A percentile compares a stretch with the other conserved stretches of the same genome.
phyloP scores from a whole-genome alignment of 1,140 invertebrate genomes.

The Platorchestia sp. region DNA sequence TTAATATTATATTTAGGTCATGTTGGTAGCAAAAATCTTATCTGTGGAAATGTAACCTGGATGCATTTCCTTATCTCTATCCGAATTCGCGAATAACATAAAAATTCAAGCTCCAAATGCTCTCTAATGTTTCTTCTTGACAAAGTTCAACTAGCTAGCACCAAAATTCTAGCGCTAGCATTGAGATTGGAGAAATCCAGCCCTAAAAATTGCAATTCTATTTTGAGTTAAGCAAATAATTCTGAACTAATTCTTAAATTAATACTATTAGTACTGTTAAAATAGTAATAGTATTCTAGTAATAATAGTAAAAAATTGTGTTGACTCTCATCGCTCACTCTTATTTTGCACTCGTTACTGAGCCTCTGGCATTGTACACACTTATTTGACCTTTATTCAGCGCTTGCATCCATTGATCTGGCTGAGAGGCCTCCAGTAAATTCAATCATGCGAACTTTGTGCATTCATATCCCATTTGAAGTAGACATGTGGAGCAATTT shows the following conservation, averaged over 20 bases:
- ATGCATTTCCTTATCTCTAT: background rate
- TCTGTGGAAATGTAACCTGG: background rate
- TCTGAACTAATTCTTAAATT: too few relatives aligned
- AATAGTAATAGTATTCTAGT: too few relatives aligned
- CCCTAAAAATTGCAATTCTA: background rate
- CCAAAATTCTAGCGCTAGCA: background rate
- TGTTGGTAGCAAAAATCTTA: background rate
- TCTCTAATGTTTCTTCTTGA: too few relatives aligned
- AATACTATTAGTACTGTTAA: too few relatives aligned
- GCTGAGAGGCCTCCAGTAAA: background rate
- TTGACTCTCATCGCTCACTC: background rate
- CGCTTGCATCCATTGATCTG: slow-evolving; percentile 22
- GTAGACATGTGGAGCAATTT: slow-evolving; percentile 5
- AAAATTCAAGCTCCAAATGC: too few relatives aligned
- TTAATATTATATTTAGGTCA: background rate
- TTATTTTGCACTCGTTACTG: background rate
- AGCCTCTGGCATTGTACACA: background rate
- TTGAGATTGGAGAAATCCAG: background rate
- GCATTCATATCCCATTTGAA: slow-evolving; percentile 39
- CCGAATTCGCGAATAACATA: background rate
- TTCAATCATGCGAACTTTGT: slow-evolving; percentile 36
- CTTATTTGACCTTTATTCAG: background rate
- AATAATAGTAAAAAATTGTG: background rate
- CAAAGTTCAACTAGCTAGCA: background rate
- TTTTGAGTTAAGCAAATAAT: too few relatives aligned